Conservation (phyloP, 2,888 invertebrate genomes). For the Tubiluchus corallicola region DNA sequence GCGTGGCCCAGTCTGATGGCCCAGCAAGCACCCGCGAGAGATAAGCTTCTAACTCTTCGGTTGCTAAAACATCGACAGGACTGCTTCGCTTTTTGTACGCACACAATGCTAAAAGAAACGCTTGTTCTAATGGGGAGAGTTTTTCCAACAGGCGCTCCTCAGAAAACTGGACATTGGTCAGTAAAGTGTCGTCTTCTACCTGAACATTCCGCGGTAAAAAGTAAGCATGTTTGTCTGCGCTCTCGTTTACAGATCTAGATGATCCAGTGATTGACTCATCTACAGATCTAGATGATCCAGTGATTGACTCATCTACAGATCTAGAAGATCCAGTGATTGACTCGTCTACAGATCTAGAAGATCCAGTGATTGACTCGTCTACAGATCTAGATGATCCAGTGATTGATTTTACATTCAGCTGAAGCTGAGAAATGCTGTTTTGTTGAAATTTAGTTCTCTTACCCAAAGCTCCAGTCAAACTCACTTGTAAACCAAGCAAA, state of each 20-base stretch:
- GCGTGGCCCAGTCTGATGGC: constrained; percentile 53
- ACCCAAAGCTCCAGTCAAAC: constrained; percentile 65
- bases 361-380: neutral
- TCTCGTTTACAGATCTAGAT: constrained; percentile 8
- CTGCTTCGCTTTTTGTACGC: constrained; percentile 51
- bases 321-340: constrained; percentile 15
- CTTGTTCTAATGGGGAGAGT: constrained; percentile 32
- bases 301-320: neutral
- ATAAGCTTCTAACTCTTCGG: constrained; percentile 63
- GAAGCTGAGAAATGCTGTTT: constrained; percentile 59
- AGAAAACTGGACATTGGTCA: constrained; percentile 54
- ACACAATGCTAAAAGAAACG: constrained; percentile 53
- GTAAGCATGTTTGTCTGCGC: neutral
- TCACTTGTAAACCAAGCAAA: constrained; percentile 44
- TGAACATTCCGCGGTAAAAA: constrained; percentile 36
- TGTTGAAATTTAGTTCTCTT: constrained; percentile 76
- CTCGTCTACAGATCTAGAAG: neutral
- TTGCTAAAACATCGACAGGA: constrained; percentile 55
- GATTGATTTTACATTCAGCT: constrained; percentile 38
- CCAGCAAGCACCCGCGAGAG: constrained; percentile 41
- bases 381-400: constrained; percentile 24
- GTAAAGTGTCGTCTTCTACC: constrained; percentile 65
- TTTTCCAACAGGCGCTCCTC: constrained; percentile 31
- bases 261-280: neutral
- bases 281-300: constrained; percentile 17